Conservation (phyloP, 2,888 invertebrate species). For the Argynnis bischoffii region DNA sequence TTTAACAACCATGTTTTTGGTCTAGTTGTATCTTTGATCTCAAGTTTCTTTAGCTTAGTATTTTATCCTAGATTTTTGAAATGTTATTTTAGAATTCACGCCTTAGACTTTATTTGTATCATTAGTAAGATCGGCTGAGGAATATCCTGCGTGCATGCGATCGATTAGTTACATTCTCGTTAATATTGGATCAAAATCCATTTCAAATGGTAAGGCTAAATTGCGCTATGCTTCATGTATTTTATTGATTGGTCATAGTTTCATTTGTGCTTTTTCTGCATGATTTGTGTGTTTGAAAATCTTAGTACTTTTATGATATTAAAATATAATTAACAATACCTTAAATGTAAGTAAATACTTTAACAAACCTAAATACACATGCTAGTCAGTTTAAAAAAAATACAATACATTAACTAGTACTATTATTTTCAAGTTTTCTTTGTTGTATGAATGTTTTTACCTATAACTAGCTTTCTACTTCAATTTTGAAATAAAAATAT, state of each 20-base stretch:
- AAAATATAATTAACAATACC: too few species aligned
- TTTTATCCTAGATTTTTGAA: conserved; percentile 62
- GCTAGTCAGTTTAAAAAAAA: background rate
- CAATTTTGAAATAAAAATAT: background rate
- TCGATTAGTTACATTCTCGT: conserved; percentile 35
- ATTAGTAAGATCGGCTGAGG: conserved; percentile 53
- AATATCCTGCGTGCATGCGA: conserved; percentile 41
- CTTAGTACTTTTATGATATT: conserved; percentile 3
- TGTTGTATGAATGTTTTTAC: background rate
- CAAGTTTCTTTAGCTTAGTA: conserved; percentile 68
- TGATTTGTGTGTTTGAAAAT: conserved; percentile 6
- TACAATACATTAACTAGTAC: background rate
- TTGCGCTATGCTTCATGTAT: conserved; percentile 27
- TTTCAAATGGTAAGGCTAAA: conserved; percentile 29
- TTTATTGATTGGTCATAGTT: conserved; percentile 18
- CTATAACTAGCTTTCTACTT: background rate
- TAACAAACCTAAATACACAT: too few species aligned
- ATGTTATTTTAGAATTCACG: conserved; percentile 75
- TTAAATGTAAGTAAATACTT: too few species aligned
- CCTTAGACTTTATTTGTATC: conserved; percentile 71
- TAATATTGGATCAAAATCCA: conserved; percentile 20
- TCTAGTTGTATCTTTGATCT: conserved; percentile 66
- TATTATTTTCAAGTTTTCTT: background rate
- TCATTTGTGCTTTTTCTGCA: conserved; percentile 23
- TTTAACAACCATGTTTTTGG: conserved; percentile 69